Evolutionary conservation across 2,888 invertebrate genomes (phyloP).

Genomic region (Penaeus monodon): DNA sequence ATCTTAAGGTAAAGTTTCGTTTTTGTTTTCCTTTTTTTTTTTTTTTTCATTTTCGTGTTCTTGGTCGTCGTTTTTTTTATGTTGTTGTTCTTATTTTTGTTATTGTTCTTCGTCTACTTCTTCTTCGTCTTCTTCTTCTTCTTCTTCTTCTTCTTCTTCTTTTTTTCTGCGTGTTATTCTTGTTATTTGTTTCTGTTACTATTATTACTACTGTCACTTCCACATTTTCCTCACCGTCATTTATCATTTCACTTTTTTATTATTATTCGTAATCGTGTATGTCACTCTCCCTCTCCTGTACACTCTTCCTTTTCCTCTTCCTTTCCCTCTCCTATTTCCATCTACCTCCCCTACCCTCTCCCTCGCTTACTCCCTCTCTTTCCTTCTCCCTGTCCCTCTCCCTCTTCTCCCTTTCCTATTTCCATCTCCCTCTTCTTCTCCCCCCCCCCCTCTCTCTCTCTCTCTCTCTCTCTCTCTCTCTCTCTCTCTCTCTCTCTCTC

Average conservation of each 20-base stretch:
- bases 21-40: not conserved
- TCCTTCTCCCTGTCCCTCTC: not conserved
- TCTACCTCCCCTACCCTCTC: too few species aligned
- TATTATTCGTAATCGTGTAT: too few species aligned
- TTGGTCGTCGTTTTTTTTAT: not conserved
- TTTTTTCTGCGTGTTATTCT: too few species aligned
- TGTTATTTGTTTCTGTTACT: too few species aligned
- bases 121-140: not conserved
- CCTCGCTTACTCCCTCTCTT: not conserved
- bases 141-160: not conserved
- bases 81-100: too few species aligned
- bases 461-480: not conserved
- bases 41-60: not conserved
- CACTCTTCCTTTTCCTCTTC: too few species aligned
- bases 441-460: not conserved
- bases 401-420: not conserved
- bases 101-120: not conserved
- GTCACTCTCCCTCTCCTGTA: too few species aligned
- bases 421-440: not conserved
- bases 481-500: not conserved
- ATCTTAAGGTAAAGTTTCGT: conserved; percentile 81
- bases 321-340: too few species aligned
- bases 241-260: too few species aligned
- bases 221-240: too few species aligned
- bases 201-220: too few species aligned